Conservation (phyloP, 1,140 invertebrate species). For the Drosophila saltans region DNA sequence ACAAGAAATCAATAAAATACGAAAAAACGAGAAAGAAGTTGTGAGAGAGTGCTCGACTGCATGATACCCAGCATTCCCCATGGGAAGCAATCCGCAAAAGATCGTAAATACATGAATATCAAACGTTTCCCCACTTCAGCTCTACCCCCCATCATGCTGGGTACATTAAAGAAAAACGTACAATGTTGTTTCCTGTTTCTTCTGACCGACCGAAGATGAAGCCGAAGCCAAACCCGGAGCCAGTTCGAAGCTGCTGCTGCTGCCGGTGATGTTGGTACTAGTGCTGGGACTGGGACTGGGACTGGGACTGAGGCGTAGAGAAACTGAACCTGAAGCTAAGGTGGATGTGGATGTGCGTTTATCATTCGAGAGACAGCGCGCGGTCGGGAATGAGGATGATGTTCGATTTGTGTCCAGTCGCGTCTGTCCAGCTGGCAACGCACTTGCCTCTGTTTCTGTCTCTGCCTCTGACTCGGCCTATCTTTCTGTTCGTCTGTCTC, state of each 20-base stretch:
- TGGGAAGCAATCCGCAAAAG: slow-evolving; percentile 11
- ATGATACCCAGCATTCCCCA: background rate
- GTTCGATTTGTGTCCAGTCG: slow-evolving; percentile 28
- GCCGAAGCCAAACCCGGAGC: slow-evolving; percentile 18
- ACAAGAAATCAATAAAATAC: slow-evolving; percentile 67
- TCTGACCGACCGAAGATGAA: slow-evolving; percentile 13
- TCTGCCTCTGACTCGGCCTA: slow-evolving; percentile 10
- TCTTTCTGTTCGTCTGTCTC: slow-evolving; percentile 18
- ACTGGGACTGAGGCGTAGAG: background rate
- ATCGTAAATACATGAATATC: background rate
- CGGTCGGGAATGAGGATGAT: slow-evolving; percentile 31
- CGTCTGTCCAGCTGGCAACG: slow-evolving; percentile 7
- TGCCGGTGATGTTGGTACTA: too few relatives aligned
- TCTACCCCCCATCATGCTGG: background rate
- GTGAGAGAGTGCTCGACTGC: background rate
- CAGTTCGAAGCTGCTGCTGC: background rate
- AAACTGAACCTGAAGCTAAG: slow-evolving; percentile 14
- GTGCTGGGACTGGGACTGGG: too few relatives aligned
- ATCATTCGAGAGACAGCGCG: slow-evolving; percentile 41
- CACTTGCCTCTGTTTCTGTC: slow-evolving; percentile 20
- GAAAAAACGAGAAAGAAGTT: slow-evolving; percentile 32
- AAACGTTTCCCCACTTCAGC: background rate
- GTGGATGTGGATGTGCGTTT: slow-evolving; percentile 24
- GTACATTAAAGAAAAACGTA: slow-evolving; percentile 20
- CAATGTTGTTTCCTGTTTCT: slow-evolving; percentile 61